Evolutionary conservation across 2,888 invertebrate species (phyloP).

Genomic region (Nysson spinosus): DNA sequence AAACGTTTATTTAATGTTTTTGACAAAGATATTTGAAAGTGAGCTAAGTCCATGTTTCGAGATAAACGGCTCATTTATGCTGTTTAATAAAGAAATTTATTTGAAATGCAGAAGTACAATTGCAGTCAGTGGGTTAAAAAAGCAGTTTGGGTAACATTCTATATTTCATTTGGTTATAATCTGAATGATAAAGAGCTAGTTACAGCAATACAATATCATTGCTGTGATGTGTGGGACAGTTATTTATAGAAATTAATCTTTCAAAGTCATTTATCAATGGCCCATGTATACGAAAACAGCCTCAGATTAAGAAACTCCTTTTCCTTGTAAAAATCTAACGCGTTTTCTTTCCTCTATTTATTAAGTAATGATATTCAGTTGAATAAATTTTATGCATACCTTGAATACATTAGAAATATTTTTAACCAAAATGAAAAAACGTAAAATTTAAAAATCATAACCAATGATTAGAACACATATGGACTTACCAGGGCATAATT

Average conservation of each 20-base stretch:
- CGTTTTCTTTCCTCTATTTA: neutral
- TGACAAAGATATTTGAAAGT: neutral
- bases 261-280: slow-evolving; percentile 49
- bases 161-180: slow-evolving; percentile 35
- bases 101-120: no score
- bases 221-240: slow-evolving; percentile 25
- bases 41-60: no score
- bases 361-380: neutral
- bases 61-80: no score
- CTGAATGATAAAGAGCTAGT: slow-evolving; percentile 35
- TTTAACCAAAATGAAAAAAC: neutral
- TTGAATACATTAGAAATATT: neutral
- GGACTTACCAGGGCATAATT: slow-evolving; percentile 67
- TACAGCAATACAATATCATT: slow-evolving; percentile 40
- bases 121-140: no score
- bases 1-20: slow-evolving; percentile 4
- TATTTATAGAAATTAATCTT: slow-evolving; percentile 59
- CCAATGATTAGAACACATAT: no score
- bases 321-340: slow-evolving; percentile 1
- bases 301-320: slow-evolving; percentile 1
- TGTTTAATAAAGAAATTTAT: no score
- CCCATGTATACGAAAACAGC: slow-evolving; percentile 22
- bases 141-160: slow-evolving; percentile 4
- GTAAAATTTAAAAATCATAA: slow-evolving; percentile 1
- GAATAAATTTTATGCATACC: neutral